Conservation (phyloP, 2,797 vertebrate genomes). For the Ctenochaetus hawaiiensis region DNA sequence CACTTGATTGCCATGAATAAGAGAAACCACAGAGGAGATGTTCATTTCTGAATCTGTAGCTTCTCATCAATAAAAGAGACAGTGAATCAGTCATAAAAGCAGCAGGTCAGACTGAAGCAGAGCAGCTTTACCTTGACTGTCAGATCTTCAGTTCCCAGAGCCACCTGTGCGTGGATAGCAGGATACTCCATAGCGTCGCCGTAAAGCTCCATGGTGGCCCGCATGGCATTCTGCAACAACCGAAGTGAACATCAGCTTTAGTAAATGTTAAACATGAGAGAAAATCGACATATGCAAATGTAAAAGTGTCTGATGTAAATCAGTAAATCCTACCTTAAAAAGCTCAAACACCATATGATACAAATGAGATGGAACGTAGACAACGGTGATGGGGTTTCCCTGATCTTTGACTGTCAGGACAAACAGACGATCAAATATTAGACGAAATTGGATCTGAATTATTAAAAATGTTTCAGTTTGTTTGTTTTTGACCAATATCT, state of each 20-base stretch:
- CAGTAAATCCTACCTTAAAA: slow-evolving; percentile 90
- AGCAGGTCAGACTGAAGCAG: neutral
- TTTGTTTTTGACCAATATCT: no score
- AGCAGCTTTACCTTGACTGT: slow-evolving; percentile 91
- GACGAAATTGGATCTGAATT: neutral
- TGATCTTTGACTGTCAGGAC: slow-evolving; percentile 87
- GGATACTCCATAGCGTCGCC: slow-evolving; percentile 91
- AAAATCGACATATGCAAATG: neutral
- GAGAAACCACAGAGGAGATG: neutral
- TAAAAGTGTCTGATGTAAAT: neutral
- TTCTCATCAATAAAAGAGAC: neutral
- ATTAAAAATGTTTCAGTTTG: no score
- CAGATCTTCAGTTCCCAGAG: slow-evolving; percentile 93
- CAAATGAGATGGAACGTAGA: slow-evolving; percentile 97
- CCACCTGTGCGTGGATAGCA: slow-evolving; percentile 88
- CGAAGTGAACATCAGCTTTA: neutral
- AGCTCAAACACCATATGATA: slow-evolving; percentile 99
- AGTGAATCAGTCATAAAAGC: neutral
- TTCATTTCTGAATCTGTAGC: neutral
- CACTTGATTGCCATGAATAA: neutral
- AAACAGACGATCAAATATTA: slow-evolving; percentile 25
- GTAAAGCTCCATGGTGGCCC: slow-evolving; percentile 95
- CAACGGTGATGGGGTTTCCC: slow-evolving; percentile 89
- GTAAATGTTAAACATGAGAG: neutral
- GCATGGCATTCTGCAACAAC: slow-evolving; percentile 93